Base-by-base conservation (phyloP, 2,113 vertebrate species). In the Albula goreensis region DNA sequence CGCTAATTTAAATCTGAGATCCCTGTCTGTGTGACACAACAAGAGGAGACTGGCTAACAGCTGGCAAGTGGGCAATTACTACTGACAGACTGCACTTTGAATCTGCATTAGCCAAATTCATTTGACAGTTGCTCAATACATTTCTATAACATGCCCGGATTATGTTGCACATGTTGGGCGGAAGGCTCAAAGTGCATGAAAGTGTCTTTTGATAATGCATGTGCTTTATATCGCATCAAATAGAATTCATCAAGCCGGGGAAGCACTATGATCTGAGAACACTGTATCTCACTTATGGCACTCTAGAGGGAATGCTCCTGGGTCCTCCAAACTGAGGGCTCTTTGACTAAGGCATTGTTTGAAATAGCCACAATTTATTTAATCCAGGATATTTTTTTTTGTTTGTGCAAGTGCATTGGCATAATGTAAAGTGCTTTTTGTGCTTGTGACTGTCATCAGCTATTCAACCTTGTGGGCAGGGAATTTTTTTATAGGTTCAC, bases 201-300 rank as follows among this genome's bases (percentile, higher is more conserved):
- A 90, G 87, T 90, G 87, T 90, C 19, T 87, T 91, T 89, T 92
- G 82, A 89, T 92, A 91, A 92, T 90, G 87, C 87, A 90, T 93
- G 49, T 49, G 31, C 88, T 92, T 92, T 87, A 90, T 93, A 93
- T 88, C 89, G 90, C 88, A 89, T 92, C 84, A 90, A 93, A 90
- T 88, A 66, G 91, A 92, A 91, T 90, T 91, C 81, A 89, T 88
- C 88, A 84, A 82, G 78, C 74, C 88, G 82, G 82, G 78, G 56
- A 86, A 77, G 83, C 80, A n/a, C 81, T 87, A 80, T 88, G 90
- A 93, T 89, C 81, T 87, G 88, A 81, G 89, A 77, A 84, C 83
- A 90, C 87, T 86, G 84, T 87, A 89, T 90, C 87, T 90, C 88
- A 91, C 90, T 90, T 90, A 83, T 85, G 87, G 90, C 88, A 48